These are phyloP conservation scores for Amphiprion ocellaris DNA, from an alignment of 2,113 vertebrate species.

Conservation along the genomic window DNA sequence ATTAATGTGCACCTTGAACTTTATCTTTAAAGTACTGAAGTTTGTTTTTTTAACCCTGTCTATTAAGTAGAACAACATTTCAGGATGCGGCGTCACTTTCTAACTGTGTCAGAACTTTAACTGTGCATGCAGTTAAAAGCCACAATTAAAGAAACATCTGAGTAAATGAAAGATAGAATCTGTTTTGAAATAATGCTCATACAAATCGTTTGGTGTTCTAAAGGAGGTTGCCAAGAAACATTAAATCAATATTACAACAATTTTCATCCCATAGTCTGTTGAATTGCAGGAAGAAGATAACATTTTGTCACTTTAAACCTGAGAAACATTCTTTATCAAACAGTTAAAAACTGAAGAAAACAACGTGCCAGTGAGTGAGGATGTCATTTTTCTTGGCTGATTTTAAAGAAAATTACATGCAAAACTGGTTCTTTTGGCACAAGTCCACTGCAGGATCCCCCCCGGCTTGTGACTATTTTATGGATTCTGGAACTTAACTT, in stretches of 20 bases:
- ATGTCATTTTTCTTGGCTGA: neutral
- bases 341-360: neutral
- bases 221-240: slow-evolving; percentile 21
- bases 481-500: neutral
- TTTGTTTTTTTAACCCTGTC: slow-evolving; percentile 34
- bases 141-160: slow-evolving; percentile 34
- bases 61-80: slow-evolving; percentile 23
- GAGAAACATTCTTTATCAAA: neutral
- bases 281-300: neutral
- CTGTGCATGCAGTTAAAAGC: neutral
- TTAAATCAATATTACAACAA: neutral
- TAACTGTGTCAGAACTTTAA: neutral
- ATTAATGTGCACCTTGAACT: neutral
- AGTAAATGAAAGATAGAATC: slow-evolving; percentile 38
- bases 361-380: neutral
- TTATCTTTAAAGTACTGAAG: neutral
- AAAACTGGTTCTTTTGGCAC: neutral
- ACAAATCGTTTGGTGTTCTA: slow-evolving; percentile 9
- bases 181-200: slow-evolving; percentile 20
- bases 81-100: neutral
- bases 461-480: neutral
- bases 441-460: neutral
- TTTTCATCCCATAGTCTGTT: neutral
- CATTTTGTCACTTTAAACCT: neutral
- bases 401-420: neutral